phyloP scores from a whole-genome alignment of 2,888 invertebrate genomes.

The Bombylius discolor region DNA sequence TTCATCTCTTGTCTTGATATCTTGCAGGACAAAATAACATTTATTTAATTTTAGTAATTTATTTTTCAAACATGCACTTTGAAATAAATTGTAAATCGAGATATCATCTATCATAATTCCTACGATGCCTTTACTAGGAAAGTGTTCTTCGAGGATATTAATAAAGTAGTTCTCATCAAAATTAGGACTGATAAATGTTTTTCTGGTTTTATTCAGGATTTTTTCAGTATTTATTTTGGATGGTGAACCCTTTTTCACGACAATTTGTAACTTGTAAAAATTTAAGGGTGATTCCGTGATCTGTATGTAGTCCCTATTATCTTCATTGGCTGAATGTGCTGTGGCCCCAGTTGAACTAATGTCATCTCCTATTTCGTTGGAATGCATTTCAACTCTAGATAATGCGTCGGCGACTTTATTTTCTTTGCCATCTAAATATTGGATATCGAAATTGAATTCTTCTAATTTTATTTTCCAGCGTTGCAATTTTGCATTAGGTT shows the following conservation, averaged over 20 bases:
- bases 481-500: slow-evolving; percentile 8
- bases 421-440: neutral
- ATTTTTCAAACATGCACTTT: neutral
- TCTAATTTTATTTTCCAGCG: slow-evolving; percentile 7
- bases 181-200: neutral
- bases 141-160: neutral
- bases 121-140: slow-evolving; percentile 2
- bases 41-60: neutral
- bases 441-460: slow-evolving; percentile 4
- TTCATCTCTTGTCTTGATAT: neutral
- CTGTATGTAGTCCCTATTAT: slow-evolving; percentile 10
- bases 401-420: slow-evolving; percentile 3
- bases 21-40: neutral
- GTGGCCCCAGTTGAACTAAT: slow-evolving; percentile 8
- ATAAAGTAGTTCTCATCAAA: neutral
- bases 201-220: neutral
- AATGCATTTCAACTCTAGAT: slow-evolving; percentile 2
- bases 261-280: slow-evolving; percentile 1
- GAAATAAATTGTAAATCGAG: neutral
- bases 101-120: slow-evolving; percentile 1
- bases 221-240: neutral
- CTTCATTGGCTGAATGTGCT: slow-evolving; percentile 11
- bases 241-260: neutral
- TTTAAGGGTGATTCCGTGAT: slow-evolving; percentile 9
- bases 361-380: neutral